Evolutionary conservation across 2,797 vertebrate genomes (phyloP), one percentile per base, ranked within the genome.

Genomic region (Cirrhinus mrigala): DNA sequence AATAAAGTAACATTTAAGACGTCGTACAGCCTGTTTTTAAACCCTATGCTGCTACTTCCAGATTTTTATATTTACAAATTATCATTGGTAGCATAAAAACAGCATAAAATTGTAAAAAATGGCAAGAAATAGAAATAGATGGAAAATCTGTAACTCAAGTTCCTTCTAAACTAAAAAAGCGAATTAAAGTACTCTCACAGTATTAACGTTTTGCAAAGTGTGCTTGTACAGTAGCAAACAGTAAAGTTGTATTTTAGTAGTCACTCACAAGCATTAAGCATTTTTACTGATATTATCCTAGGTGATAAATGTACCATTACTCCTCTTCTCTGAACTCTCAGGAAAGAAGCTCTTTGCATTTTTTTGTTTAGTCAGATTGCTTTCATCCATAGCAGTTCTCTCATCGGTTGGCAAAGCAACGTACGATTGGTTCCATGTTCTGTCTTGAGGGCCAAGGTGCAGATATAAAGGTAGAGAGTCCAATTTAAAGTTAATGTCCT

Each of bases 391-490:
- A 52, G 62, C 40, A 66, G 87, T 86, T 0, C 52, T 75, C 15
- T 91, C 92, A 0, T 92, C 87, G 58, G 37, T 89, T 4, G 91
- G 88, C 85, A 96, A 85, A 68, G 91, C 89, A 56, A 88, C n/a
- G 0, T 94, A 95, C 1, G 92, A 82, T 87, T 94, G 93, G 27
- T 88, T 79, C 88, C 91, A 88, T 0, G 77, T 82, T 12, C 81
- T 86, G 12, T 88, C 90, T 75, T 91, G 92, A 33, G 88, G 88
- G 29, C 87, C 89, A 40, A 89, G 92, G 73, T 87, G 92, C 82
- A 96, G 90, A 91, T 93, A 96, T 27, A 94, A 89, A 16, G 96
- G 95, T 64, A 98, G 93, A 0, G 96, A 92, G 89, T 92, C 91
- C 52, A 90, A 90, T 18, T 66, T 93, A 75, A 97, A 96, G 46